Evolutionary conservation across 92 coral and sea anemone species (phyloP), one percentile per base, ranked within the genome.

Genomic region (Siderastrea radians): DNA sequence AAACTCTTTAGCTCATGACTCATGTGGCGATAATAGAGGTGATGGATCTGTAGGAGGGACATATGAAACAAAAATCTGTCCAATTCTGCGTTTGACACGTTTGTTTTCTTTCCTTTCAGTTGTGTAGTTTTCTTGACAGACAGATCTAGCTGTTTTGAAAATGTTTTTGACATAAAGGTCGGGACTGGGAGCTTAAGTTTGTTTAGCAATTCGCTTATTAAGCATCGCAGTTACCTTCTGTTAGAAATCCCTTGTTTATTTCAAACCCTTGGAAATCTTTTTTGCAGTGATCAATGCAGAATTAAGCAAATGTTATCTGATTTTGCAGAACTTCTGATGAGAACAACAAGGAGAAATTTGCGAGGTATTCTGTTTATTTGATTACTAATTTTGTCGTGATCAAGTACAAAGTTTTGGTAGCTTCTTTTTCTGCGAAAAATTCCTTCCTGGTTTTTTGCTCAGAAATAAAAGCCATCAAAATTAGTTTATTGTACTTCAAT

Each of bases 341-440:
- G 60, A 95, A 93, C 74, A 94, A 94, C 14, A 94, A 96, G 48
- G 99, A 97, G 57, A 89, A 93, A 69, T 97, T 97, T 87, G 99
- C 99, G 45, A 92, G 99, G 99, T 97, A 95, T 79, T 16, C 19
- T 3, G 17, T 84, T 47, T 50, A 46, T 11, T 60, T 15, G 4
- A 47, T 63, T 8, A 66, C 49, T 49, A 49, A 38, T 45, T 10
- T 7, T 72, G 15, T 2, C 50, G 17, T 59, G 68, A 19, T 44
- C 44, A 71, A 60, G 71, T 71, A 48, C 57, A 60, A 0, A 4
- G 50, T 47, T 72, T 71, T 71, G 87, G 50, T 55, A 49, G 52
- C 65, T 53, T 19, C 52, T 68, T 38, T 19, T 53, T 48, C 74
- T 48, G 6, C 53, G 19, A 15, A 1, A 46, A 58, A 7, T 2